phyloP scores from a whole-genome alignment of 1,140 invertebrate species.

The Drosophila teissieri region DNA sequence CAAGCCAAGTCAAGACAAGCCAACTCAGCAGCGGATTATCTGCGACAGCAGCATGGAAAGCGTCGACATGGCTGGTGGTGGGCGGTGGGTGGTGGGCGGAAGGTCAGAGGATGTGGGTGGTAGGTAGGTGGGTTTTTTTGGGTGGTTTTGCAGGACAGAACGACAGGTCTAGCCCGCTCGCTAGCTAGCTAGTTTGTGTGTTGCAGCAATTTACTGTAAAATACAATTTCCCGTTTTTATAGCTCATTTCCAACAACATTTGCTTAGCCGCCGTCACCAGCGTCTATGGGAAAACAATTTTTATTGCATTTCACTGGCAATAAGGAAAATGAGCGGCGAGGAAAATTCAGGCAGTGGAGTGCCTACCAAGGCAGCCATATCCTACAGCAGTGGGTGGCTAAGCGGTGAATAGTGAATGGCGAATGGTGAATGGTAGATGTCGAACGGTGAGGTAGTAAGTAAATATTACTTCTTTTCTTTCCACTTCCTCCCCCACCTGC shows the following conservation, averaged over 20 bases:
- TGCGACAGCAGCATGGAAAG: slow-evolving; percentile 72
- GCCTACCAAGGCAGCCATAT: too few species aligned
- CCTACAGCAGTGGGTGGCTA: neutral
- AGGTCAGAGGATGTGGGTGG: slow-evolving; percentile 11
- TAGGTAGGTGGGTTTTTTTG: too few species aligned
- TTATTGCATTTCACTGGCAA: slow-evolving; percentile 79
- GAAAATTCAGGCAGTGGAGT: neutral
- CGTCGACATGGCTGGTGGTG: slow-evolving; percentile 38
- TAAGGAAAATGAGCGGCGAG: slow-evolving; percentile 63
- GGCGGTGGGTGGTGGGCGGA: neutral
- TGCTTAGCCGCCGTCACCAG: slow-evolving; percentile 57
- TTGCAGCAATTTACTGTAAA: slow-evolving; percentile 77
- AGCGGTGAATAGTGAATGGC: neutral
- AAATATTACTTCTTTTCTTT: slow-evolving; percentile 65
- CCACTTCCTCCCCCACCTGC: slow-evolving; percentile 16
- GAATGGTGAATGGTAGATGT: slow-evolving; percentile 26
- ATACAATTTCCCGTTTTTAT: slow-evolving; percentile 82
- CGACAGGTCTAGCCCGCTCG: slow-evolving; percentile 19
- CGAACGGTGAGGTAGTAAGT: slow-evolving; percentile 60
- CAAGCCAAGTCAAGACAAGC: slow-evolving; percentile 80
- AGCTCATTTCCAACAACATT: slow-evolving; percentile 82
- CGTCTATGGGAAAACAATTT: slow-evolving; percentile 80
- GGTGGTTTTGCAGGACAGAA: neutral
- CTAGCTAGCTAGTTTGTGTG: slow-evolving; percentile 68
- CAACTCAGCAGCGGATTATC: slow-evolving; percentile 80